Base-by-base conservation (phyloP, 2,888 invertebrate species). In the Apodemia duryi region DNA sequence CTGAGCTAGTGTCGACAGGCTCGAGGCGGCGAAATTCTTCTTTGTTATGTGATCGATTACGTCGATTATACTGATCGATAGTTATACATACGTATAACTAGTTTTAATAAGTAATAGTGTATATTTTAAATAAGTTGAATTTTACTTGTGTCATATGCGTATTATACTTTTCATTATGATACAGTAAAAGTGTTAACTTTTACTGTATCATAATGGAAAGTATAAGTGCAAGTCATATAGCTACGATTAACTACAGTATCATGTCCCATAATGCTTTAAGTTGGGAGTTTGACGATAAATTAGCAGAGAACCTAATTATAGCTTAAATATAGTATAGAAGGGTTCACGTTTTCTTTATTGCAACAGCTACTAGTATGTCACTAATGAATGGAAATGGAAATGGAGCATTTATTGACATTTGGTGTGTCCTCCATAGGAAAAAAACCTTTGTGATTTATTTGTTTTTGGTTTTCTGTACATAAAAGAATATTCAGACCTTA, bases 201-300 rank as follows among this genome's bases (percentile, higher is more conserved):
- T n/a, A 46, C 13, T 13, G 13, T 46, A 6, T 46, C 46, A 46
- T 46, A 6, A 46, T 4, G 13, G 6, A 13, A 46, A 46, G 46
- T 13, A 13, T 46, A 13, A 13, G 46, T 46, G 46, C 46, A 13
- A 41, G 51, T 54, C 10, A 63, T 63, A 54, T 41, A 41, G 41
- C 51, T 51, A 51, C 51, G 7, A 51, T 51, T 51, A 51, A 51
- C 51, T 21, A 51, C n/a, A 51, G 21, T 51, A 51, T 51, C 51
- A 51, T 51, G 51, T 51, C 51, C 51, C 21, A 51, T 51, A 51
- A 51, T 21, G 51, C 7, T 51, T n/a, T 51, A 51, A 51, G 51
- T 51, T 51, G 21, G 6, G 51, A 51, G 51, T 2, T n/a, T 6
- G n/a, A 21, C 51, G 21, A 51, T 51, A 51, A 51, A 51, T 51